A percentile compares a stretch with the other conserved stretches of the same genome.
Conservation (phyloP, 1,140 invertebrate species). For the Anastrepha obliqua region DNA sequence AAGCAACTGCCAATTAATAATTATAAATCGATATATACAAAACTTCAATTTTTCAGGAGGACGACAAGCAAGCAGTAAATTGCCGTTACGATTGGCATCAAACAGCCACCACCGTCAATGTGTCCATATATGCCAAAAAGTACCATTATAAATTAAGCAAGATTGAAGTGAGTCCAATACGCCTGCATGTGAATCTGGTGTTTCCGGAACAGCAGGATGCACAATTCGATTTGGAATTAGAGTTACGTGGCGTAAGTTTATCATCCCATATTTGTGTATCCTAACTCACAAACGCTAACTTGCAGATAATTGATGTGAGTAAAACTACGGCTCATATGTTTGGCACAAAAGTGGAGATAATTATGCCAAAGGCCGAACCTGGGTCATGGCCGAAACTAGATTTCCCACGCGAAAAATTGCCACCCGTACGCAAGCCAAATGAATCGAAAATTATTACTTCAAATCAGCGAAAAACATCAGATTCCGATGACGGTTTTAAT, state of each 20-base stretch:
- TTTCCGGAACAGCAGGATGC: conserved; percentile 87
- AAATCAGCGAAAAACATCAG: conserved; percentile 61
- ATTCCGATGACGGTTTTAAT: conserved; percentile 64
- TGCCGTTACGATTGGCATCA: conserved; percentile 97
- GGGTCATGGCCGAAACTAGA: conserved; percentile 88
- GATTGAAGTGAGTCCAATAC: conserved; percentile 90
- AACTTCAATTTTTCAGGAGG: conserved; percentile 60
- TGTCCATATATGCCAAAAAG: conserved; percentile 93
- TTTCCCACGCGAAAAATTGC: conserved; percentile 76
- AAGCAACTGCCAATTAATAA: neutral
- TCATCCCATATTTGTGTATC: neutral
- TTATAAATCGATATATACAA: neutral
- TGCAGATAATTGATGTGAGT: conserved; percentile 82
- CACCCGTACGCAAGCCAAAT: conserved; percentile 58
- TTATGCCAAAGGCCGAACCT: conserved; percentile 89
- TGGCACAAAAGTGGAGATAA: conserved; percentile 97
- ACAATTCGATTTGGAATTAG: conserved; percentile 86
- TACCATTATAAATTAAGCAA: conserved; percentile 85
- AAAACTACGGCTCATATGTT: conserved; percentile 86
- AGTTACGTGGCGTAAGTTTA: conserved; percentile 84
- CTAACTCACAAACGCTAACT: conserved; percentile 55
- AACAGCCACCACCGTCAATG: conserved; percentile 86
- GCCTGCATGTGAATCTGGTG: conserved; percentile 84
- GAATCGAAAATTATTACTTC: conserved; percentile 54
- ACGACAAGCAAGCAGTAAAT: conserved; percentile 76